These are phyloP conservation scores for Cylindroiulus punctatus DNA, from an alignment of 2,888 invertebrate species.

Conservation along the genomic window DNA sequence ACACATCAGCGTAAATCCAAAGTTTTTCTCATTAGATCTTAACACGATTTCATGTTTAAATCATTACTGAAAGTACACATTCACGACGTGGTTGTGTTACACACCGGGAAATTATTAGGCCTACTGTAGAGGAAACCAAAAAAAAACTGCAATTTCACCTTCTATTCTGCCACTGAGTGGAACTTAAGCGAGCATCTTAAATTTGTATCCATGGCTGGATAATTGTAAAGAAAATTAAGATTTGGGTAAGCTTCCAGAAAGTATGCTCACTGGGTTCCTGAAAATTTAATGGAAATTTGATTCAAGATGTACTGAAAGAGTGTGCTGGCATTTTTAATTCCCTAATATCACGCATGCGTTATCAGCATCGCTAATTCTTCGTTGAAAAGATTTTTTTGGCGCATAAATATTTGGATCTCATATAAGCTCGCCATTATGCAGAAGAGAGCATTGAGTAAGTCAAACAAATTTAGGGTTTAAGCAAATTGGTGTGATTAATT, in stretches of 20 bases:
- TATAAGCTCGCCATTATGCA: neutral
- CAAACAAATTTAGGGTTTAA: constrained; percentile 17
- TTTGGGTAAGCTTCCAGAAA: neutral
- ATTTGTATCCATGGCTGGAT: neutral
- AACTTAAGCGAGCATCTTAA: neutral
- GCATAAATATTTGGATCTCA: neutral
- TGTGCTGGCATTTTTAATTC: neutral
- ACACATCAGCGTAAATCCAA: neutral
- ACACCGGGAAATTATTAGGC: neutral
- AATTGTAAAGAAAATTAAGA: constrained; percentile 12
- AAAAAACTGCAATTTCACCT: neutral
- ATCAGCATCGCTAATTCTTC: neutral
- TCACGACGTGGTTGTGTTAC: neutral
- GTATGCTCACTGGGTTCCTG: constrained; percentile 2
- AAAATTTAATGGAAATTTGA: constrained; percentile 12
- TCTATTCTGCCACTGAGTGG: neutral
- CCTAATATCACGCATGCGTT: neutral
- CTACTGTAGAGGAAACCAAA: neutral
- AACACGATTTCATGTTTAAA: neutral
- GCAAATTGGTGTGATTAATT: constrained; percentile 39
- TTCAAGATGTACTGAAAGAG: neutral
- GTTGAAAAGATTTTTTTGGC: constrained; percentile 2
- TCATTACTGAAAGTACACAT: neutral
- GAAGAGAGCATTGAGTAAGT: constrained; percentile 2
- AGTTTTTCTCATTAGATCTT: neutral